Evolutionary conservation across 2,113 vertebrate species (phyloP).

Genomic region (Benitochromis conjunctus): DNA sequence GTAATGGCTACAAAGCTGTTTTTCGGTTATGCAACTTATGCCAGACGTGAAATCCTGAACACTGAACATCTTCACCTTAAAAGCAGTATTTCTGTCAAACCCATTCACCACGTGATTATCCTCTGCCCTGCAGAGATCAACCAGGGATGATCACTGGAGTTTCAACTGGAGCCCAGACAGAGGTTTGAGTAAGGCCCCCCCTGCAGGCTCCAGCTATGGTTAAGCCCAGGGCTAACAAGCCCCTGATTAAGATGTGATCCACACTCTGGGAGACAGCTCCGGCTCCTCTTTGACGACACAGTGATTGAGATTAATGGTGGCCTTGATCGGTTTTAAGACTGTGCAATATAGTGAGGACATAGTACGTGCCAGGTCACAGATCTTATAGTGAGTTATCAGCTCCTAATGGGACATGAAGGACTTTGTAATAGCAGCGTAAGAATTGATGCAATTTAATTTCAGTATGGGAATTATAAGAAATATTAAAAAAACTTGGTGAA

Average conservation of each 20-base stretch:
- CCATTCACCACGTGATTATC: background rate
- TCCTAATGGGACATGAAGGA: slow-evolving; percentile 57
- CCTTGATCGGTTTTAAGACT: slow-evolving; percentile 49
- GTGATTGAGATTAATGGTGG: slow-evolving; percentile 68
- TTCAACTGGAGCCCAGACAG: background rate
- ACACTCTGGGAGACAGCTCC: slow-evolving; percentile 39
- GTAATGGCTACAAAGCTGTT: background rate
- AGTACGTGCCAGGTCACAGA: slow-evolving; percentile 23
- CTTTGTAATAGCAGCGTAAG: background rate
- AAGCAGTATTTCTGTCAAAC: background rate
- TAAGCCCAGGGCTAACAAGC: slow-evolving; percentile 48
- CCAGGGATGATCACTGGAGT: background rate
- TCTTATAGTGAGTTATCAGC: slow-evolving; percentile 29
- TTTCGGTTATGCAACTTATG: background rate
- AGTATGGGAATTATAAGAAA: background rate
- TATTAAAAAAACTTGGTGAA: background rate
- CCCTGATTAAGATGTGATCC: slow-evolving; percentile 63
- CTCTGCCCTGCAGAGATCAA: background rate
- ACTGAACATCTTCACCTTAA: background rate
- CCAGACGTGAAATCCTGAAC: background rate
- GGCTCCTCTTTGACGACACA: slow-evolving; percentile 11
- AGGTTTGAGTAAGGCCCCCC: background rate
- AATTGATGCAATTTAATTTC: background rate
- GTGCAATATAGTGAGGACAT: slow-evolving; percentile 6
- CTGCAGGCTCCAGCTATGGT: background rate